These are phyloP conservation scores for Sinonovacula constricta DNA, from an alignment of 1,140 invertebrate species.

Conservation along the genomic window DNA sequence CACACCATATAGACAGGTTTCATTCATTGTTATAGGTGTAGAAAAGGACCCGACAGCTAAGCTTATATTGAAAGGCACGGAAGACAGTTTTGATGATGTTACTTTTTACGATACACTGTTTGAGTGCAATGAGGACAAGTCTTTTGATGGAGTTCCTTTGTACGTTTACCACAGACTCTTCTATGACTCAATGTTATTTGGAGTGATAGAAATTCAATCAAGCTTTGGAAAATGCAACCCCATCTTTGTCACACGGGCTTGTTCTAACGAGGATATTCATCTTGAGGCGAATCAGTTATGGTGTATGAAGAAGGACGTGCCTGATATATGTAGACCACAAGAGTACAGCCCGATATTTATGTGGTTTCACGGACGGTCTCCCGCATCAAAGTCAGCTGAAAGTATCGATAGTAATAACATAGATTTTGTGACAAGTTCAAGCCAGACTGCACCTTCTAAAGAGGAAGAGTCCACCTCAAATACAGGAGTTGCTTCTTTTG, in stretches of 20 bases:
- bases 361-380: slow-evolving; percentile 30
- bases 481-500: no score
- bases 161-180: not conserved
- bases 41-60: not conserved
- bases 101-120: slow-evolving; percentile 7
- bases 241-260: slow-evolving; percentile 15
- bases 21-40: slow-evolving; percentile 35
- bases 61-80: not conserved
- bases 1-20: slow-evolving; percentile 29
- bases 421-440: not conserved
- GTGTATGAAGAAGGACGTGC: slow-evolving; percentile 4
- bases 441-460: not conserved
- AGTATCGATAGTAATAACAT: not conserved
- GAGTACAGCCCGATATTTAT: slow-evolving; percentile 9
- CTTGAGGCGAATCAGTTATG: slow-evolving; percentile 30
- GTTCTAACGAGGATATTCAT: not conserved
- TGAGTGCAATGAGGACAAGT: not conserved
- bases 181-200: slow-evolving; percentile 19
- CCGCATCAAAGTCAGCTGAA: not conserved
- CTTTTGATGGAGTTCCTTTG: slow-evolving; percentile 19
- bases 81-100: slow-evolving; percentile 5
- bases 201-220: slow-evolving; percentile 33
- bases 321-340: slow-evolving; percentile 7
- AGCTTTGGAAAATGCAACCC: slow-evolving; percentile 30
- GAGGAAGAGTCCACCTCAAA: not conserved